Percentiles rank a stretch among this genome's conserved stretches.
Evolutionary conservation across 2,113 vertebrate genomes (phyloP).

Genomic region (Dasyurus viverrinus): DNA sequence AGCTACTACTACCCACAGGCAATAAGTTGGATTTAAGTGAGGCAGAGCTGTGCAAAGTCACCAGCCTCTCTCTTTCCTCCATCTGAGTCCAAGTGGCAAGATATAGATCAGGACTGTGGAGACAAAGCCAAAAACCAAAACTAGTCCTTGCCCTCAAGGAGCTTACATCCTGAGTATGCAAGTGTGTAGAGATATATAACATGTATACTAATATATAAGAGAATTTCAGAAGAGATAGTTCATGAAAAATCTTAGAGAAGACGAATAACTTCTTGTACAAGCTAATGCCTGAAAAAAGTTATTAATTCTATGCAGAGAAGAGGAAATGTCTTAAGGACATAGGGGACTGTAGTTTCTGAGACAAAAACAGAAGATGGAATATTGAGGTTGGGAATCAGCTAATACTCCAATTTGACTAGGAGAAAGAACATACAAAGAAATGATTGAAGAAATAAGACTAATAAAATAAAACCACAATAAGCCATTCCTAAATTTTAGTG

Average conservation of each 20-base stretch:
- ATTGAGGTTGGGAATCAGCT: not conserved
- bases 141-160: not conserved
- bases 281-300: not conserved
- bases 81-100: too few relatives aligned
- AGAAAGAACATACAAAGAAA: not conserved
- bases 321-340: not conserved
- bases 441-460: not conserved
- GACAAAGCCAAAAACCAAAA: not conserved
- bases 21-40: too few relatives aligned
- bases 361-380: not conserved
- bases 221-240: not conserved
- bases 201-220: not conserved
- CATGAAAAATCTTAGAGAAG: not conserved
- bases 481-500: not conserved
- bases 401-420: not conserved
- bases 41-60: too few relatives aligned
- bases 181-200: not conserved
- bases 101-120: not conserved
- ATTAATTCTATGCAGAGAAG: not conserved
- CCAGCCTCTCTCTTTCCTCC: too few relatives aligned
- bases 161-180: not conserved
- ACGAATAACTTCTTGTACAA: not conserved
- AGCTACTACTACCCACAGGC: too few relatives aligned
- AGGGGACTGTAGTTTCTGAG: not conserved
- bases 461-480: not conserved